phyloP scores from a whole-genome alignment of 2,888 invertebrate species.

The Antheraea assamensis region DNA sequence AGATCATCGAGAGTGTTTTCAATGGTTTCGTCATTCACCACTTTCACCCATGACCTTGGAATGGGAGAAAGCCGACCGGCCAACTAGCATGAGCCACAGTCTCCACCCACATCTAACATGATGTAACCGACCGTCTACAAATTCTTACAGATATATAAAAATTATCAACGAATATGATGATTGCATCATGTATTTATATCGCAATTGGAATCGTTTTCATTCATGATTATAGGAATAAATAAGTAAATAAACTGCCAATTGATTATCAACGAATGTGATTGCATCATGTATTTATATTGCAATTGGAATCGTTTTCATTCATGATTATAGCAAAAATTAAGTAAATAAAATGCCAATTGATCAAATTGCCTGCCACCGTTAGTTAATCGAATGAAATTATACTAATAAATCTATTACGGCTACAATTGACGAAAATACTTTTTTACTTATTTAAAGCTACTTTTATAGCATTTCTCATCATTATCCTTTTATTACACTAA shows the following conservation, averaged over 20 bases:
- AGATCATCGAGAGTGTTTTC: not conserved
- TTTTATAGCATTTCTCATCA: too few relatives aligned
- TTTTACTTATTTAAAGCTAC: too few relatives aligned
- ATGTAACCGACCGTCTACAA: not conserved
- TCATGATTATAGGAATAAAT: too few relatives aligned
- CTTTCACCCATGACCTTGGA: slow-evolving; percentile 25
- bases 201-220: not conserved
- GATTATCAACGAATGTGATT: not conserved
- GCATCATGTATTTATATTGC: not conserved
- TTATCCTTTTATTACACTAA: too few relatives aligned
- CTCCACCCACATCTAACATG: not conserved
- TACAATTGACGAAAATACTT: too few relatives aligned
- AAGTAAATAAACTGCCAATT: too few relatives aligned
- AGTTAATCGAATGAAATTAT: too few relatives aligned
- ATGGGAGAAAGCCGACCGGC: slow-evolving; percentile 21
- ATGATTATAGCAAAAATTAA: too few relatives aligned
- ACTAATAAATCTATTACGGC: too few relatives aligned
- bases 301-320: too few relatives aligned
- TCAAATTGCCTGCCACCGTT: too few relatives aligned
- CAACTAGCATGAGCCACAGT: not conserved
- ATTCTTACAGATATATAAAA: slow-evolving; percentile 5
- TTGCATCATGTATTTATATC: not conserved
- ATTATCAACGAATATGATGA: not conserved
- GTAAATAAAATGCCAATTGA: too few relatives aligned
- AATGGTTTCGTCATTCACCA: slow-evolving; percentile 11